Base-by-base conservation (phyloP, 1,140 invertebrate species). In the Lepidostoma basale region DNA sequence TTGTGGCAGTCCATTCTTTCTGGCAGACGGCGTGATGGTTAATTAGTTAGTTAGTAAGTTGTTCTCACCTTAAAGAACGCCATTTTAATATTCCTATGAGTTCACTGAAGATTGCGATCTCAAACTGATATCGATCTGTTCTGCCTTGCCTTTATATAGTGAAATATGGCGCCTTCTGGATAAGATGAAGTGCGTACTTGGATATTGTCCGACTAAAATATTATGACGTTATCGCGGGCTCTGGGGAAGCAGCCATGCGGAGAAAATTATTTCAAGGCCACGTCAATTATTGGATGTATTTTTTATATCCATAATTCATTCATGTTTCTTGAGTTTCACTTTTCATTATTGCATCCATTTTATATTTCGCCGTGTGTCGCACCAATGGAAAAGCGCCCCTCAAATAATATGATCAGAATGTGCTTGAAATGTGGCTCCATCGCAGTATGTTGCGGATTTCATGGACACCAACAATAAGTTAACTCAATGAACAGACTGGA, bases 31-130 rank as follows among this genome's bases (percentile, higher is more conserved):
- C n/a, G n/a, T n/a, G n/a, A n/a, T n/a, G n/a, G n/a, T n/a, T n/a
- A n/a, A n/a, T n/a, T 36, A 36, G 10, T 36, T 20, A 8, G 1
- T 6, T 23, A 23, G 14, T 20, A 47, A 47, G 20, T 9, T 9
- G 12, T 23, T 47, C 20, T 49, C 22, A 49, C 45, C 45, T 49
- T 49, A 22, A 49, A 49, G 20, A 49, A 49, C n/a, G 45, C 45
- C 45, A 49, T 49, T 10, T 18, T 49, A 23, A 3, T 3, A 26
- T 49, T n/a, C 5, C 22, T 12, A 25, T 25, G 20, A 22, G 8
- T 49, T 23, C 45, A 20, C 45, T 20, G 6, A 3, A 4, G 25
- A 23, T 23, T 49, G 45, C 45, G 18, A 49, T 49, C 45, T 3
- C 20, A 3, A n/a, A 49, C 45, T 49, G 45, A 49, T 23, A 22